Base-by-base conservation (phyloP, 2,888 invertebrate species). In the Philonicus albiceps region DNA sequence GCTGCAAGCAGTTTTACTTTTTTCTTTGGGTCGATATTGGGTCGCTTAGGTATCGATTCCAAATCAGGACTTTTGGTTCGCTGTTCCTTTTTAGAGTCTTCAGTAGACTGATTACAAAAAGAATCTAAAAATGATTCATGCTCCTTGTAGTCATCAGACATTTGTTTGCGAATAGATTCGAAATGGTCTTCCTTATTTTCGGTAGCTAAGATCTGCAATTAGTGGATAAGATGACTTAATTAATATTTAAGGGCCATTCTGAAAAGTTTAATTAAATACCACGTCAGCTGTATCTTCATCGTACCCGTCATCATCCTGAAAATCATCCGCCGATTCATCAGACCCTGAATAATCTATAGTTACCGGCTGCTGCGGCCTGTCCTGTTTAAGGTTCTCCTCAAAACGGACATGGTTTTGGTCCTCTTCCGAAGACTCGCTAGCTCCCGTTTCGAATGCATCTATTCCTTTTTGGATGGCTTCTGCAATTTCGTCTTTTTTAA, bases 1-100 rank as follows among this genome's bases (percentile, higher is more conserved):
- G 94, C 94, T 16, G 94, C 95, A 84, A 95, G 91, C 72, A 95
- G 90, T 89, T 94, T 94, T 80, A 93, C 93, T 89, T 95, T 95
- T 87, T 90, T 89, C 53, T 87, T 85, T 16, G 81, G 11, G 53
- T 75, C 73, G 27, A 73, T 64, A 74, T 74, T 86, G 19, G n/a
- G 3, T 2, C 83, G 83, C 37, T 83, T 83, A 3, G 81, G n/a
- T 31, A 55, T 6, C 19, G 7, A 22, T 0, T 31, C 34, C 16
- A 30, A 31, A 7, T 83, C 27, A 27, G 37, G 22, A 22, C 37
- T 37, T 37, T 43, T 53, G 16, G 6, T 11, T 11, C 31, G n/a
- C 19, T 64, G 13, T 16, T 80, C 49, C 22, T 16, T 81, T 73
- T 40, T 11, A 22, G 53, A 30, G 7, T 74, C 49, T 22, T 19